Conservation (phyloP, 2,113 vertebrate species). For the Dolichotis patagonum region DNA sequence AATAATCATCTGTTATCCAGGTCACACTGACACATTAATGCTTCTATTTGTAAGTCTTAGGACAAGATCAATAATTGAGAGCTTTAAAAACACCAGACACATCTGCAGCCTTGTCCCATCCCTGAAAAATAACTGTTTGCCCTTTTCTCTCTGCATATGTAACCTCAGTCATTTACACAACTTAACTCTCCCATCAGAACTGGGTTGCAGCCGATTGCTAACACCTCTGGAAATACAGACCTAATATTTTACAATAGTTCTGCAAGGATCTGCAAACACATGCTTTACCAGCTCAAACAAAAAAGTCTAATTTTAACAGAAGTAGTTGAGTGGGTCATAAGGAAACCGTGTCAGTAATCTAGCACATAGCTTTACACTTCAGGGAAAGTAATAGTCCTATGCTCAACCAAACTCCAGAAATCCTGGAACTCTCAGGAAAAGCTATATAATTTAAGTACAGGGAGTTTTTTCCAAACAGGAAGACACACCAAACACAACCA, state of each 20-base stretch:
- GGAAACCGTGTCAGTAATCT: conserved; percentile 60
- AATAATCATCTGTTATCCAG: conserved; percentile 61
- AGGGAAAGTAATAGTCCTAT: conserved; percentile 67
- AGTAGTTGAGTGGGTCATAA: conserved; percentile 51
- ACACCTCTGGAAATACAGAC: conserved; percentile 64
- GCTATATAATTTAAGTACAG: background rate
- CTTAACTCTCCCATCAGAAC: conserved; percentile 62
- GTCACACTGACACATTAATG: conserved; percentile 71
- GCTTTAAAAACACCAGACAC: conserved; percentile 74
- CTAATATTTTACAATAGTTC: conserved; percentile 74
- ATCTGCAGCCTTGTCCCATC: conserved; percentile 50
- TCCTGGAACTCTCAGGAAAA: conserved; percentile 26
- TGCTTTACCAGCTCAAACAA: conserved; percentile 70
- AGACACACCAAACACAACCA: background rate
- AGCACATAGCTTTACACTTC: conserved; percentile 70
- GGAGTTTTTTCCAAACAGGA: conserved; percentile 29
- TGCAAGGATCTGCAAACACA: conserved; percentile 35
- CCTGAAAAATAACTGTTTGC: conserved; percentile 61
- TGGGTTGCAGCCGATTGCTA: conserved; percentile 53
- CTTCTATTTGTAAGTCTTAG: conserved; percentile 64
- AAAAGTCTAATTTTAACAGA: conserved; percentile 74
- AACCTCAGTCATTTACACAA: conserved; percentile 54
- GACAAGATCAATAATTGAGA: conserved; percentile 76
- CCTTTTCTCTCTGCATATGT: conserved; percentile 48
- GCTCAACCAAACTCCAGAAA: conserved; percentile 76